phyloP scores from a whole-genome alignment of 2,113 vertebrate genomes.

The Tragelaphus buxtoni region DNA sequence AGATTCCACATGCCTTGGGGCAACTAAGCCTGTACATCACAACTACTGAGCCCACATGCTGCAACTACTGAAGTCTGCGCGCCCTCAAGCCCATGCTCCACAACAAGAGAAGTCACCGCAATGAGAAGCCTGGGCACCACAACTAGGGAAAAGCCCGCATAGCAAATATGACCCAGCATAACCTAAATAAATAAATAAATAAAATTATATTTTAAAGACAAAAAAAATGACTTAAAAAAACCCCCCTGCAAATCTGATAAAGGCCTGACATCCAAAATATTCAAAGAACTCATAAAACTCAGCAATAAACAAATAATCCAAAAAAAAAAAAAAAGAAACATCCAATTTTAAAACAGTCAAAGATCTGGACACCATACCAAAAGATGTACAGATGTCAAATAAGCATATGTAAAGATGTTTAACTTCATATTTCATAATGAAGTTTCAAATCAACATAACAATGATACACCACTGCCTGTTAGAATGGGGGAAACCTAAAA shows the following conservation, averaged over 20 bases:
- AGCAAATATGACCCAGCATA: neutral
- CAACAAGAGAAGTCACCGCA: neutral
- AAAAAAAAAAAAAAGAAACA: neutral
- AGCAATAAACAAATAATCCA: neutral
- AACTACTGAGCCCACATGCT: neutral
- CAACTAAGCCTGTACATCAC: neutral
- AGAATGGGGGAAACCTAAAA: neutral
- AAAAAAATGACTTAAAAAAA: neutral
- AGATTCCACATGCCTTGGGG: neutral
- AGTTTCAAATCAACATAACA: neutral
- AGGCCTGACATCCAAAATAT: neutral
- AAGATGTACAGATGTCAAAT: neutral
- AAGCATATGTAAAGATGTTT: neutral
- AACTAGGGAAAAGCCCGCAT: neutral
- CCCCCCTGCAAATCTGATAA: neutral
- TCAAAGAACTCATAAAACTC: neutral
- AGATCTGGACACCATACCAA: neutral
- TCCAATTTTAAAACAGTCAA: neutral
- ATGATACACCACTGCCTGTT: neutral
- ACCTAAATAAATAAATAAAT: neutral
- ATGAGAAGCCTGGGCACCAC: neutral
- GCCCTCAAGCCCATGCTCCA: neutral
- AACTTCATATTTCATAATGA: neutral
- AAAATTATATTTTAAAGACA: neutral
- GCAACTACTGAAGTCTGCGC: neutral